These are phyloP conservation scores for Hydropotes inermis DNA, from an alignment of 2,113 vertebrate genomes.

Conservation along the genomic window DNA sequence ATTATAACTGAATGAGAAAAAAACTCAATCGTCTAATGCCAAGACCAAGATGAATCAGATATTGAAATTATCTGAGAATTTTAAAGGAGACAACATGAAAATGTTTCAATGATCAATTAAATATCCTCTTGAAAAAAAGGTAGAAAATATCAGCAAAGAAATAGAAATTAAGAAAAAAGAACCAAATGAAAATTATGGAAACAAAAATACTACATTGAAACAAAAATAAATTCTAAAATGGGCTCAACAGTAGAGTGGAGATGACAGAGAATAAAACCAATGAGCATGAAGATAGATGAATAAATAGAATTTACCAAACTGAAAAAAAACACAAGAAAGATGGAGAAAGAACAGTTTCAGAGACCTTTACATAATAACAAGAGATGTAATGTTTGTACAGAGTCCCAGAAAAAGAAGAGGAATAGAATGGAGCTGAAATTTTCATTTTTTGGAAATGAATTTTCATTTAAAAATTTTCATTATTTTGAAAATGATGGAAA, in stretches of 20 bases:
- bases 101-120: not conserved
- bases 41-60: not conserved
- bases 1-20: not conserved
- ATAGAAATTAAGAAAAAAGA: not conserved
- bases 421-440: not conserved
- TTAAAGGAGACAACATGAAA: not conserved
- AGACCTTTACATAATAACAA: not conserved
- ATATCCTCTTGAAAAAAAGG: not conserved
- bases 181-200: not conserved
- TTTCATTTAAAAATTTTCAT: no score
- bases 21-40: no score
- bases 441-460: no score
- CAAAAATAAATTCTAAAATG: not conserved
- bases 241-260: not conserved
- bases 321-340: not conserved
- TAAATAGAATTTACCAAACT: not conserved
- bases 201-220: not conserved
- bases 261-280: not conserved
- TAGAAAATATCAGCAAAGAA: not conserved
- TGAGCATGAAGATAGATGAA: fast-evolving
- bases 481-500: not conserved
- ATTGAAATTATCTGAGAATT: not conserved
- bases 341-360: not conserved
- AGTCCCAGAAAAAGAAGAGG: not conserved
- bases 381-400: not conserved